phyloP scores from a whole-genome alignment of 2,797 vertebrate species.

The Bufotes viridis region DNA sequence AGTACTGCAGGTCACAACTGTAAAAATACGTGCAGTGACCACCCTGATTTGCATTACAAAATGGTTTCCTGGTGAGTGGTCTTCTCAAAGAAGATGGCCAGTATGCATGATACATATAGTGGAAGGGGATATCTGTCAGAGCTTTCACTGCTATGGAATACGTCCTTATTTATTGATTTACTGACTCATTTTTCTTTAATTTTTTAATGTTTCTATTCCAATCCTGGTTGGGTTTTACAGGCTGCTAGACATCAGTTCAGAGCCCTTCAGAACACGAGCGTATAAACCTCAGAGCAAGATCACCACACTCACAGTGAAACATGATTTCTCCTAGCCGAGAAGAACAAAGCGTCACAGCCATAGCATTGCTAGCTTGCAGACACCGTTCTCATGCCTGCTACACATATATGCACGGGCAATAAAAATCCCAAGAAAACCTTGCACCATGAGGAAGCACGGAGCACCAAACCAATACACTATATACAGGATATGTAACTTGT shows the following conservation, averaged over 20 bases:
- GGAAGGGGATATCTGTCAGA: no score
- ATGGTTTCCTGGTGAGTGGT: no score
- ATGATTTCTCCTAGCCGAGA: constrained; percentile 3
- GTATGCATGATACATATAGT: no score
- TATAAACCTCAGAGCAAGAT: constrained; percentile 19
- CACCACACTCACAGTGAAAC: background rate
- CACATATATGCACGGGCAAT: background rate
- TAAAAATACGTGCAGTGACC: no score
- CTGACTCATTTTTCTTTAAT: background rate
- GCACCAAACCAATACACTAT: background rate
- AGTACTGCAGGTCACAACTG: no score
- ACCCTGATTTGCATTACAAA: no score
- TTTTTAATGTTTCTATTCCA: background rate
- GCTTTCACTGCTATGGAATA: background rate
- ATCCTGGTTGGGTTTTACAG: constrained; percentile 13
- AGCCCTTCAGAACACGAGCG: background rate
- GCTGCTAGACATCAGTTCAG: background rate
- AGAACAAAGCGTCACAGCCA: background rate
- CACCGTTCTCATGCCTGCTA: background rate
- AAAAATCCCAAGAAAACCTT: background rate
- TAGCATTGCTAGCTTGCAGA: background rate
- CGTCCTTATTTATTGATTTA: background rate
- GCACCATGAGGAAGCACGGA: background rate
- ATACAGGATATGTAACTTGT: background rate
- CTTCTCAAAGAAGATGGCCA: no score